These are phyloP conservation scores for Microplitis deprimator DNA, from an alignment of 2,888 invertebrate genomes.

Conservation along the genomic window DNA sequence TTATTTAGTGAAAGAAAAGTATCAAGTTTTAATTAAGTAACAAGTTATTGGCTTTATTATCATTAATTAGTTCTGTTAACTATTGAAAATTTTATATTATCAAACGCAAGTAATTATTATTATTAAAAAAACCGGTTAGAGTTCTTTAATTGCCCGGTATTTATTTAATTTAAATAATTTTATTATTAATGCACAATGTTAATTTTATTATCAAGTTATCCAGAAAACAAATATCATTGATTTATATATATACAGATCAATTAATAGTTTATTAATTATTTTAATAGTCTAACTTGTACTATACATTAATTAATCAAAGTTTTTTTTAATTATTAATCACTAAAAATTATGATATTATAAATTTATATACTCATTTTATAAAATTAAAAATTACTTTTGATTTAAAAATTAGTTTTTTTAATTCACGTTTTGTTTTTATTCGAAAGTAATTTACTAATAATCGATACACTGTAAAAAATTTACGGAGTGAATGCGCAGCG, in stretches of 20 bases:
- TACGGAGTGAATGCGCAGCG: too few relatives aligned
- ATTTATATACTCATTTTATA: too few relatives aligned
- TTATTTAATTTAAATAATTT: background rate
- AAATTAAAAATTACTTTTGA: too few relatives aligned
- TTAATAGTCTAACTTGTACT: too few relatives aligned
- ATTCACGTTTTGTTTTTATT: too few relatives aligned
- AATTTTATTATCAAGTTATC: background rate
- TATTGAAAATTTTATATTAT: slow-evolving; percentile 9
- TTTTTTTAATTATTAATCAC: too few relatives aligned
- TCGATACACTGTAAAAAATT: too few relatives aligned
- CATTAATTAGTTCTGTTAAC: slow-evolving; percentile 31
- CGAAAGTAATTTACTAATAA: too few relatives aligned
- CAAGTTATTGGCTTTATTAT: slow-evolving; percentile 9
- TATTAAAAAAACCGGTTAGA: background rate
- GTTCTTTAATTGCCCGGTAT: background rate
- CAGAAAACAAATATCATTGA: background rate
- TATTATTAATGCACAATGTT: background rate
- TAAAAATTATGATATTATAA: too few relatives aligned
- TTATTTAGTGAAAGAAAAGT: slow-evolving; percentile 2
- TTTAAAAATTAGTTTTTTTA: too few relatives aligned
- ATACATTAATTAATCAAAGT: too few relatives aligned
- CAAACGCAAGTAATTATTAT: slow-evolving; percentile 13
- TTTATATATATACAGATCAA: background rate
- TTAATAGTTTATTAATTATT: background rate
- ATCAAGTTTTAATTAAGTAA: background rate